Evolutionary conservation across 2,888 invertebrate genomes (phyloP), one percentile per base, ranked within the genome.

Genomic region (Macaria liturata): DNA sequence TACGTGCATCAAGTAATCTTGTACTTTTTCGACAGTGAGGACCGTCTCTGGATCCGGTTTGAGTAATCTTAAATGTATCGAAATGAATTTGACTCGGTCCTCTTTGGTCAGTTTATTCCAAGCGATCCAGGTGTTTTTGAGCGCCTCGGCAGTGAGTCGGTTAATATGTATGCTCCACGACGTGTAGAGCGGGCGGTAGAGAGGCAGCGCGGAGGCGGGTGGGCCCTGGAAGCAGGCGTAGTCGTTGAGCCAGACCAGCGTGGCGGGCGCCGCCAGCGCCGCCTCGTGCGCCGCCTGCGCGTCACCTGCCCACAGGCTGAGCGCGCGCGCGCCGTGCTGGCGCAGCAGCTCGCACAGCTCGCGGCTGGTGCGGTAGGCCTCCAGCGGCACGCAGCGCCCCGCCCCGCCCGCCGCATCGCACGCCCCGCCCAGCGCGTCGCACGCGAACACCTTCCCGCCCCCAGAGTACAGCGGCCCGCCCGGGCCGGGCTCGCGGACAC

Each of bases 211-310:
- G 47, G 54, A 48, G 3, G 9, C n/a, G 20, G 61, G 54, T 4
- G 61, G 57, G n/a, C 51, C 61, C 48, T 50, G 54, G 49, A 61
- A 61, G 45, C 45, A 0, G 20, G 61, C 57, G 39, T 54, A 57
- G 3, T 57, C 51, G 49, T 61, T 54, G 51, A 61, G 7, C 61
- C 61, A 61, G 47, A 61, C 54, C 42, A 31, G 32, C 7, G 20
- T 3, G 4, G 54, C 48, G 51, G 49, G 40, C 20, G 54, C 6
- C 3, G 54, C 51, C 1, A 61, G 47, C 5, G 61, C 57, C 9
- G 52, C 3, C 46, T 57, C 61, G 39, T 54, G 49, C 9, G 57
- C 40, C 2, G 9, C 30, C 49, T 46, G 40, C 48, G 57, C 8
- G 8, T 51, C 57, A 0, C 48, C 46, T 4, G 51, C 57, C 61